Evolutionary conservation across 2,113 vertebrate species (phyloP), one percentile per base, ranked within the genome.

Genomic region (Strigops habroptila): DNA sequence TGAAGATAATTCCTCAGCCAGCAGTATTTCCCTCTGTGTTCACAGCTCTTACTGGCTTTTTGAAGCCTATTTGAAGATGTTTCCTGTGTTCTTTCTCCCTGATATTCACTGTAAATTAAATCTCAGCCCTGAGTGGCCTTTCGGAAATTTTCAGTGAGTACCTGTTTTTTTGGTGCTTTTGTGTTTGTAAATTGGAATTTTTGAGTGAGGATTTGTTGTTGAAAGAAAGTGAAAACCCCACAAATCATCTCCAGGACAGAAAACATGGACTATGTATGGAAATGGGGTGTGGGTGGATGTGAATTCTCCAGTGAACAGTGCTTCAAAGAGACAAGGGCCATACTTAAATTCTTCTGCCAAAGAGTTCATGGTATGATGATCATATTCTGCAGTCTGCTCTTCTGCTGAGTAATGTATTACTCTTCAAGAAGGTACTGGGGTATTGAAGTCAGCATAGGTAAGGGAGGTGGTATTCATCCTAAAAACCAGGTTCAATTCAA

Each of bases 261-360:
- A 93, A 82, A 35, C 18, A 31, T 5, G 10, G 28, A 46, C 14
- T 55, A 21, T 8, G 5, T 24, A 6, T 41, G n/a, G 41, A 67
- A 78, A 82, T 0, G 1, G 3, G 15, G 1, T 57, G n/a, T n/a
- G 7, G 2, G 18, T 67, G 8, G 16, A 52, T 53, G 9, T 33
- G 74, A 46, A 41, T 71, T 82, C 85, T 46, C 57, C 30, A 33
- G 17, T 51, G 52, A 67, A 33, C 2, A 21, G 9, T 18, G 3
- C 1, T 7, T 49, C 37, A 70, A 71, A 62, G 46, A 49, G 31
- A 9, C 18, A 67, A 84, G 13, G 18, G 7, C 27, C 51, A 59
- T 41, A 33, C 74, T 63, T 46, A 24, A 10, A 15, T 59, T 59
- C 39, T 19, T 82, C 23, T 75, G 43, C 28, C 44, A 55, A 80